Percentiles rank a stretch among this genome's conserved stretches.
Conservation (phyloP, 2,888 invertebrate genomes). For the Drosophila villosipedis region DNA sequence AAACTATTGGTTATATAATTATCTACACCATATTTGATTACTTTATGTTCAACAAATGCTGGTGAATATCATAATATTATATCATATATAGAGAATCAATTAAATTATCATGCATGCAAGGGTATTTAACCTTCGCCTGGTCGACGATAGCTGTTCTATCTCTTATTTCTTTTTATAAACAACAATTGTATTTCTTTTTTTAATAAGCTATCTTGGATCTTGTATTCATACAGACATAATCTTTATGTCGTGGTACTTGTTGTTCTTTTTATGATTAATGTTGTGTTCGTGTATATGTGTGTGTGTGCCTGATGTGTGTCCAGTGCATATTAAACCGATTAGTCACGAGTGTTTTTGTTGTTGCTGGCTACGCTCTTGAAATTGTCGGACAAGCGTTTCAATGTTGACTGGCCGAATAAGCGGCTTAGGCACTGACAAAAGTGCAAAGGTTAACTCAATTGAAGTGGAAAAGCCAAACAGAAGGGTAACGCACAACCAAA, state of each 20-base stretch:
- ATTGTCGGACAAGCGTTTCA: conserved; percentile 38
- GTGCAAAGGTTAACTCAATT: conserved; percentile 56
- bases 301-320: conserved; percentile 22
- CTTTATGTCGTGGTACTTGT: conserved; percentile 40
- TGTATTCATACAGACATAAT: conserved; percentile 32
- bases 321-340: conserved; percentile 62
- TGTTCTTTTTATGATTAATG: conserved; percentile 57
- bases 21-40: neutral
- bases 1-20: fast-evolving
- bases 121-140: neutral
- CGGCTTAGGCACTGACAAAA: conserved; percentile 51
- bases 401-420: conserved; percentile 46
- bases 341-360: conserved; percentile 51
- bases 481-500: conserved; percentile 14
- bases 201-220: conserved; percentile 45
- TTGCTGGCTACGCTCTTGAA: conserved; percentile 40
- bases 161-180: conserved; percentile 38
- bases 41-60: neutral
- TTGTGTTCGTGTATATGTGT: conserved; percentile 1
- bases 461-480: conserved; percentile 40
- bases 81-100: neutral
- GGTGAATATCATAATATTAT: neutral
- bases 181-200: conserved; percentile 51
- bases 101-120: neutral
- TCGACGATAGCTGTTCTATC: neutral